phyloP scores from a whole-genome alignment of 1,140 invertebrate species.

The Drosophila burlai region DNA sequence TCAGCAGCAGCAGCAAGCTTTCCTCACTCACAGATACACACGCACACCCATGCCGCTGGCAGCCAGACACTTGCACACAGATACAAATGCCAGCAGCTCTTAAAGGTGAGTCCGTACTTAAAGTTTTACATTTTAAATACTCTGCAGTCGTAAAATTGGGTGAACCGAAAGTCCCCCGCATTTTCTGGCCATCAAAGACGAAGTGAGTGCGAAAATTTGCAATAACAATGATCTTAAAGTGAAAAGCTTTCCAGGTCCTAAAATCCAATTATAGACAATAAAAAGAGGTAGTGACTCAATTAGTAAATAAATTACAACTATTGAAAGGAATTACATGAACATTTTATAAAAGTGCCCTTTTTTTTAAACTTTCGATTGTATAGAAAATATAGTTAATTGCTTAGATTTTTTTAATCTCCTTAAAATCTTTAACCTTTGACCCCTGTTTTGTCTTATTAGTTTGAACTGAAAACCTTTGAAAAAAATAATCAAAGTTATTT shows the following conservation, averaged over 20 bases:
- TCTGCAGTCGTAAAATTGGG: constrained; percentile 65
- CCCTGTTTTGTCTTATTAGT: too few species aligned
- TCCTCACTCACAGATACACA: constrained; percentile 36
- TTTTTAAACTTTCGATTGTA: neutral
- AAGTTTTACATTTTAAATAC: constrained; percentile 63
- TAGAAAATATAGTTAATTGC: too few species aligned
- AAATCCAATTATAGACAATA: neutral
- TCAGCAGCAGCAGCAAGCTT: constrained; percentile 31
- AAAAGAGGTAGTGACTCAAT: neutral
- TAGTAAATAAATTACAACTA: neutral
- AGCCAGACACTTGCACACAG: constrained; percentile 33
- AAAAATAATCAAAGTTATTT: too few species aligned
- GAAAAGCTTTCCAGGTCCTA: constrained; percentile 1
- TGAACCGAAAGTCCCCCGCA: constrained; percentile 40
- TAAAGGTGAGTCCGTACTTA: constrained; percentile 73
- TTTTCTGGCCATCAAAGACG: constrained; percentile 3
- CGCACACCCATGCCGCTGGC: constrained; percentile 28
- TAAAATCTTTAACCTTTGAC: too few species aligned
- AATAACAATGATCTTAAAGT: constrained; percentile 9
- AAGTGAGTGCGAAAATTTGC: constrained; percentile 7
- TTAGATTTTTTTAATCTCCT: too few species aligned
- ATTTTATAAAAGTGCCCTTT: neutral
- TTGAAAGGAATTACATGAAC: neutral
- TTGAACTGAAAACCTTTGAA: too few species aligned
- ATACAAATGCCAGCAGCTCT: constrained; percentile 51